Base-by-base conservation (phyloP, 2,797 vertebrate species). In the Danio choprae region DNA sequence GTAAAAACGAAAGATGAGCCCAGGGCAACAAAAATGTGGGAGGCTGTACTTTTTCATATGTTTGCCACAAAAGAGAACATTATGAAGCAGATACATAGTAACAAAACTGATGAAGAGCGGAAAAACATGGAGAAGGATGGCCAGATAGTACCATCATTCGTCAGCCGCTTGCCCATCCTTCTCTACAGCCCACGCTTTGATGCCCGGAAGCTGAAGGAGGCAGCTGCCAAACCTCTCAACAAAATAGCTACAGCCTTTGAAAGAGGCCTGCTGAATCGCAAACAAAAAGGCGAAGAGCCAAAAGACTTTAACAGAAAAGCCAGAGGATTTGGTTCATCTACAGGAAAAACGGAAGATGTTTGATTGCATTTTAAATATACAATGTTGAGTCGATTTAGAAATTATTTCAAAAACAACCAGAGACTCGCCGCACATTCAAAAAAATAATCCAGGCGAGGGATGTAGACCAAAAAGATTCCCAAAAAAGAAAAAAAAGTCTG, bases 11-110 rank as follows among this genome's bases (percentile, higher is more conserved):
- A 87, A 18, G 91, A 91, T 1, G 77, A 74, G 69, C 94, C 94
- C 0, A 93, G 89, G 55, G 95, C 95, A 7, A 85, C 92, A 36
- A 95, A 93, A 81, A 96, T 98, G 95, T 99, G 98, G 98, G 96
- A 99, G 1, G 96, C 97, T 0, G 92, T 98, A 55, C 92, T 99
- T 41, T 96, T 97, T 84, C 96, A 95, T 62, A 91, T 97, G 94
- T 93, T 96, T 1, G 91, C 95, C 43, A 91, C 90, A 4, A 95
- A 95, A 85, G 92, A 94, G 2, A 91, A 6, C n/a, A 93, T 89
- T 9, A 89, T 94, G 80, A 74, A 90, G 16, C 90, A 90, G 41
- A 89, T 89, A 13, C 91, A 91, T 10, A 9, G 74, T 29, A 90
- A 63, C 77, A 90, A 90, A 83, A 85, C 59, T 0, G 88, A 80